Evolutionary conservation across 2,888 invertebrate genomes (phyloP), one percentile per base, ranked within the genome.

Genomic region (Euclidia mi): DNA sequence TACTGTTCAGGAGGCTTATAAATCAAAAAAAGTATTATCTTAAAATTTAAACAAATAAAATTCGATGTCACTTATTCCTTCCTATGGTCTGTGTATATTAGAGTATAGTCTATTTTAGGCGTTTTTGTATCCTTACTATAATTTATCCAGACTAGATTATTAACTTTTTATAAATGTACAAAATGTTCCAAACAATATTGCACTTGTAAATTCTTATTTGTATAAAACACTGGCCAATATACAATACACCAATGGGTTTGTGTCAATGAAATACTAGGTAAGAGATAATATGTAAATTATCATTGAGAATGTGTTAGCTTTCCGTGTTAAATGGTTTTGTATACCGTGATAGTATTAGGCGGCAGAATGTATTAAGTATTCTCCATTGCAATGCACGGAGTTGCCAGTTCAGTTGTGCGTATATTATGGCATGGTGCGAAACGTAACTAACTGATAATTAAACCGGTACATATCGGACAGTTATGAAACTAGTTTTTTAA

Each of bases 81-180:
- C 15, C 12, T 34, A 14, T 15, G 14, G 34, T 14, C 34, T 34
- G 34, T 34, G 14, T 34, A 10, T 34, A 34, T 34, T 11, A 32
- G n/a, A 11, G 10, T 2, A 14, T 7, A 4, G 7, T 14, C 34
- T 34, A 34, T 34, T 34, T 12, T 34, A 34, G 12, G 12, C 9
- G 9, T 34, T 11, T 29, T 15, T 32, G 15, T 17, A 12, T 28
- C 14, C 14, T 14, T 34, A 34, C 14, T 6, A 17, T 28, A 29
- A 46, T 17, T 29, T 29, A 46, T 37, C 28, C 47, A 25, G 72
- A 72, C 69, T 72, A 71, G 69, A 61, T 47, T 52, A 56, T 56
- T 55, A 38, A 25, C 1, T 37, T 25, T 20, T 52, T 56, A 32
- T 56, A 65, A 58, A 53, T n/a, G 42, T 67, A 56, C 34, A 67